Base-by-base conservation (phyloP, 2,888 invertebrate genomes). In the Eilema sororculum region DNA sequence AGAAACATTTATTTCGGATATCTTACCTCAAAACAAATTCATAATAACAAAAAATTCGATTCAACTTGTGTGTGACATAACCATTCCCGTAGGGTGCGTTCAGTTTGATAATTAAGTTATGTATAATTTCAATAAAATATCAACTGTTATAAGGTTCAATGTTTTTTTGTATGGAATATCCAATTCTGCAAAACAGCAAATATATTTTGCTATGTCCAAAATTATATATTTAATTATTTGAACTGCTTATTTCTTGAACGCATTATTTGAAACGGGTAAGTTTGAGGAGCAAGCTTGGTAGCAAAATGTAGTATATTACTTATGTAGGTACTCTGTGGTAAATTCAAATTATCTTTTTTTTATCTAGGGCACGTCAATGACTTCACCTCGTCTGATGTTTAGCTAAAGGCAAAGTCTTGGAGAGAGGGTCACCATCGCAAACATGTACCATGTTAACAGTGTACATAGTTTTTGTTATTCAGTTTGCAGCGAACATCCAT, bases 11-110 rank as follows among this genome's bases (percentile, higher is more conserved):
- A 57, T 4, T 30, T 13, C 5, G 6, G 9, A 72, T 69, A 80
- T 75, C 90, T 91, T 86, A 93, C 93, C 92, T 85, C 85, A 87
- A 89, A 84, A 89, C 82, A 88, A 52, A 86, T 86, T 87, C 90
- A 91, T 89, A 88, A 88, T 86, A 92, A 87, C 79, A 81, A 89
- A 86, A 87, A 84, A 84, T 33, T 80, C 82, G 76, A 69, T 69
- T 74, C 72, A 86, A 82, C 78, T 83, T 90, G 88, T 94, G 94
- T 90, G 88, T 94, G 94, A 94, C 93, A 93, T 94, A 94, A 94
- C 90, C 88, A 86, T 83, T 80, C 74, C 57, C 28, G 52, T 24
- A 69, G 67, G 33, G 52, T 69, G 67, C 81, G 81, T 82, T 86
- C 80, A 22, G 22, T 46, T 46, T 28, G n/a, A n/a, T n/a, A n/a